Evolutionary conservation across 23 tunicate genomes (phyloP).

Genomic region (Ciona savignyi): DNA sequence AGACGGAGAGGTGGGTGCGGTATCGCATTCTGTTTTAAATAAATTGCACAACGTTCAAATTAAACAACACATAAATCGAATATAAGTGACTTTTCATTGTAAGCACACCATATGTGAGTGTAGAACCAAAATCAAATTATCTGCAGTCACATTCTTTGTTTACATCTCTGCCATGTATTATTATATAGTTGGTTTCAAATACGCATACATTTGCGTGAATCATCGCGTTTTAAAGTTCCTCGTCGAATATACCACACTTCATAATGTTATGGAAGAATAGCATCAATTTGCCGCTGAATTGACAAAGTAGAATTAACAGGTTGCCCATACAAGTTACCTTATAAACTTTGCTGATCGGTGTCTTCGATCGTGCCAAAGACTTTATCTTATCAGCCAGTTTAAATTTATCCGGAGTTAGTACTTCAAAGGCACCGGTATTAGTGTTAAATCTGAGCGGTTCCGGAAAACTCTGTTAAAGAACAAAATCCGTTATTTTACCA

Average conservation of each 20-base stretch:
- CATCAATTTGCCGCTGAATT: too few species aligned
- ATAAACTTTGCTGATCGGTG: slow-evolving; percentile 33
- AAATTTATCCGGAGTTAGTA: slow-evolving; percentile 50
- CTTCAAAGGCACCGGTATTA: slow-evolving; percentile 85
- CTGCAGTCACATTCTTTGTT: too few species aligned
- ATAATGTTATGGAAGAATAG: too few species aligned
- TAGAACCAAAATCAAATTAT: too few species aligned
- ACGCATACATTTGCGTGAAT: too few species aligned
- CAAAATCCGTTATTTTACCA: too few species aligned
- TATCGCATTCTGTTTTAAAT: slow-evolving; percentile 36
- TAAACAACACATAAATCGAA: neutral
- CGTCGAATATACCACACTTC: too few species aligned
- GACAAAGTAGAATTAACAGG: too few species aligned
- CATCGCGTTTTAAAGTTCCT: too few species aligned
- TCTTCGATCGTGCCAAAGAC: slow-evolving; percentile 37
- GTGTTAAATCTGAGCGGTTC: slow-evolving; percentile 77
- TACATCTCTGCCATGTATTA: neutral
- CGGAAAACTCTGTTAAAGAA: slow-evolving; percentile 64
- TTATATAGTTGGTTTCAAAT: neutral
- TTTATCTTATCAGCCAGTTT: slow-evolving; percentile 81
- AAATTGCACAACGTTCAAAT: neutral
- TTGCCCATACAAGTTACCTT: too few species aligned
- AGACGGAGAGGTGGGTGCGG: slow-evolving; percentile 26
- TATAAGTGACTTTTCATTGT: neutral
- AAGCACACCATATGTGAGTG: neutral